Percentiles rank a stretch among this genome's conserved stretches.
Evolutionary conservation across 2,113 vertebrate genomes (phyloP).

Genomic region (Donacobius atricapilla): DNA sequence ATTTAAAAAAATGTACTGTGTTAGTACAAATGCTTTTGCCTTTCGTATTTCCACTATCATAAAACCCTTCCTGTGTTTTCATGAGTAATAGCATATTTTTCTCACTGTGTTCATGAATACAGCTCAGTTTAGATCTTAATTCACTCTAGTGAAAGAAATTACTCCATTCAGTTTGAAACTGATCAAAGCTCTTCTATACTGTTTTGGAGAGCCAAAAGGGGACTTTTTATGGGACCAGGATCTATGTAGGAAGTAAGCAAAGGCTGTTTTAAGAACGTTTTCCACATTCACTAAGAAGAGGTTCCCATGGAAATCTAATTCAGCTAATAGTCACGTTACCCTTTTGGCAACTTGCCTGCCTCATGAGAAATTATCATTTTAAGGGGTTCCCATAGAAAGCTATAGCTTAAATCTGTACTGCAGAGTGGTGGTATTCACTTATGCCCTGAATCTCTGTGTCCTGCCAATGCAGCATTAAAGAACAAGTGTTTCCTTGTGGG

Average conservation of each 20-base stretch:
- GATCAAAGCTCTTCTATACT: slow-evolving; percentile 21
- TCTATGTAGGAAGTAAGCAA: background rate
- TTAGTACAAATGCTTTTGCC: background rate
- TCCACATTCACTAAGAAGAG: background rate
- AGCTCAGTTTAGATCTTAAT: background rate
- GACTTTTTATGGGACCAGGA: background rate
- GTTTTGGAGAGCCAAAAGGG: background rate
- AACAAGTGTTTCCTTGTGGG: background rate
- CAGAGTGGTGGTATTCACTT: background rate
- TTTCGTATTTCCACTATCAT: background rate
- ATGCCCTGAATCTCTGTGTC: background rate
- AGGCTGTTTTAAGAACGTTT: background rate
- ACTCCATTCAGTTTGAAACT: background rate
- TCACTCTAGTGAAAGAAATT: background rate
- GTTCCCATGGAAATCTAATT: slow-evolving; percentile 45
- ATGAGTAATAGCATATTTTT: background rate
- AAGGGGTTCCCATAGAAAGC: background rate
- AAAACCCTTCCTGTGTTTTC: background rate
- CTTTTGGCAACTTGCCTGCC: background rate
- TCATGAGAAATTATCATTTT: slow-evolving; percentile 8
- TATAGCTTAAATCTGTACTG: background rate
- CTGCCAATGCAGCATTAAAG: background rate
- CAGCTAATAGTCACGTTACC: background rate
- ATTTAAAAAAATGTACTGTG: background rate
- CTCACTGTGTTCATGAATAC: background rate